Conservation (phyloP, 2,113 vertebrate species). For the Zosterops pallidus region DNA sequence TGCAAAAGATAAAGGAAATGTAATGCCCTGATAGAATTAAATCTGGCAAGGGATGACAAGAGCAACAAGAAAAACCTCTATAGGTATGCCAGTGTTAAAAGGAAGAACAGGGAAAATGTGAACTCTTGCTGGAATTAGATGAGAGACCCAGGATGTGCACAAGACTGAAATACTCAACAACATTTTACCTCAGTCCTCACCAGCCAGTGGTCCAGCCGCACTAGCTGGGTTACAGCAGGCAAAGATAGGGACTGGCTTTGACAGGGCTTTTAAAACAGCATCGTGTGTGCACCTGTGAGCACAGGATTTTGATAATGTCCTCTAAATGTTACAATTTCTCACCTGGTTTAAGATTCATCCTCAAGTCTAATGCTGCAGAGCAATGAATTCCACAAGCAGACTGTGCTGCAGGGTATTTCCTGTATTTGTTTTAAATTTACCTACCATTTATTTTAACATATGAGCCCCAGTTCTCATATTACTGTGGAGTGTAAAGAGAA, state of each 20-base stretch:
- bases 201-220: neutral
- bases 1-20: neutral
- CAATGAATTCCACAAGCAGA: neutral
- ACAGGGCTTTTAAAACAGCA: neutral
- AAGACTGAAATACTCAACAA: neutral
- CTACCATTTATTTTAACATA: constrained; percentile 59
- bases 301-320: neutral
- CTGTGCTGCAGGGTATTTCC: constrained; percentile 14
- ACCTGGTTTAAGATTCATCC: neutral
- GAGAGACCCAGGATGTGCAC: neutral
- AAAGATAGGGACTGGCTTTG: neutral
- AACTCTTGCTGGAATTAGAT: neutral
- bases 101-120: neutral
- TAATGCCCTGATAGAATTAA: neutral
- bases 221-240: neutral
- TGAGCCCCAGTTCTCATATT: constrained; percentile 34
- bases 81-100: neutral
- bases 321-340: neutral
- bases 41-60: neutral
- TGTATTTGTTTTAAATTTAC: constrained; percentile 64
- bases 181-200: neutral
- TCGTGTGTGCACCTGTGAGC: neutral
- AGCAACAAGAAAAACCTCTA: neutral
- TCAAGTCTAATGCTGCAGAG: neutral
- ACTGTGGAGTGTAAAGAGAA: constrained; percentile 23